Evolutionary conservation across 2,113 vertebrate genomes (phyloP), one percentile per base, ranked within the genome.

Genomic region (Odontophorus gujanensis): DNA sequence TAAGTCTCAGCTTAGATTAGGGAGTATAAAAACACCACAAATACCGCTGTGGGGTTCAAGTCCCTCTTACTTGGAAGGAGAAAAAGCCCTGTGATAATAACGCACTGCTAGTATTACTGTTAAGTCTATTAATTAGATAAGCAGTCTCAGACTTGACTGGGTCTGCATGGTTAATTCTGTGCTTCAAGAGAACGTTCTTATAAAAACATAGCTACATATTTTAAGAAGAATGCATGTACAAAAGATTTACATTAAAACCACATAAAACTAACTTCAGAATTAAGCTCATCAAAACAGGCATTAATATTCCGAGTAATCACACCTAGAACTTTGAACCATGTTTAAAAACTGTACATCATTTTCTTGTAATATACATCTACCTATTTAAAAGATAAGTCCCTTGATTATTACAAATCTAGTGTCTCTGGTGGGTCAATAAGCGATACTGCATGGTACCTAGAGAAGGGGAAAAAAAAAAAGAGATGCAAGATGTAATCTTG

Each of bases 371-470:
- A 97, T 95, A 97, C 85, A 97, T 88, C 81, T 89, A 96, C 85
- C 78, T 88, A 51, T 85, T 85, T 18, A 85, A 96, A 97, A 97
- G 71, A 89, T 95, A 92, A 95, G 95, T 96, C 95, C 96, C 85
- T 96, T 89, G 83, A 82, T 95, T 97, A 88, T 96, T 83, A 96
- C 50, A 77, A 69, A 69, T 95, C 97, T 96, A 98, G 95, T 89
- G 96, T 98, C 58, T 98, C 96, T 81, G 98, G 99, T 30, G 98
- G 98, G 5, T 98, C 97, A 87, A 99, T 98, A 72, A 98, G 96
- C 14, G 99, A 99, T 94, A 99, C 98, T 85, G 98, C 98, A 13
- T 98, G 98, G 96, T 99, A 99, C 97, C 99, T 99, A 82, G 75
- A 77, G 88, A 73, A 10, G 2, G 80, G 18, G 12, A 25, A 68